A percentile compares a stretch with the other conserved stretches of the same genome.
Evolutionary conservation across 1,140 invertebrate genomes (phyloP).

Genomic region (Calliphora vicina): DNA sequence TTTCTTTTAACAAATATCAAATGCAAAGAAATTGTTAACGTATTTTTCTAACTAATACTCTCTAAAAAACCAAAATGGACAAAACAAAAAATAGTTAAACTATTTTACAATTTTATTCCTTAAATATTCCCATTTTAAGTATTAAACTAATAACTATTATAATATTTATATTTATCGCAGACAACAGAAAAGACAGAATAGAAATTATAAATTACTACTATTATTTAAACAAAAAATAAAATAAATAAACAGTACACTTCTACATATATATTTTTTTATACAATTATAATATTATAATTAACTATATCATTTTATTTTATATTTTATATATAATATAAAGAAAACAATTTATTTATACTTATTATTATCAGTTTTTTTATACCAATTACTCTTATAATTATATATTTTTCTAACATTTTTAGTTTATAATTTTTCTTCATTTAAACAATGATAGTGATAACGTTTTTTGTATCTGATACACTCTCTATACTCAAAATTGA

Average conservation of each 20-base stretch:
- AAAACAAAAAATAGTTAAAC: slow-evolving; percentile 4
- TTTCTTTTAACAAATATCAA: not conserved
- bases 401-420: not conserved
- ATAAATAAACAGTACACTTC: not conserved
- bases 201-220: not conserved
- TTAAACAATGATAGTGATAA: not conserved
- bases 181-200: not conserved
- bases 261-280: slow-evolving; percentile 14
- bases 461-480: not conserved
- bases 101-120: not conserved
- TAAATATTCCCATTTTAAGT: not conserved
- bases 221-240: not conserved
- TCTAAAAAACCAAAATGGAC: not conserved
- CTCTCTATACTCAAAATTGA: not conserved
- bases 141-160: not conserved
- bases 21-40: not conserved
- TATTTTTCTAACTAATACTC: not conserved
- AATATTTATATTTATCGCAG: not conserved
- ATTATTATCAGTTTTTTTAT: not conserved
- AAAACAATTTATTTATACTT: not conserved
- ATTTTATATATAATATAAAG: not conserved
- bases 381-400: not conserved
- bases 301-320: slow-evolving; percentile 11
- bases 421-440: not conserved
- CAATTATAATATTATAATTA: not conserved